Evolutionary conservation across 2,888 invertebrate species (phyloP), one percentile per base, ranked within the genome.

Genomic region (Temnothorax rugatulus): DNA sequence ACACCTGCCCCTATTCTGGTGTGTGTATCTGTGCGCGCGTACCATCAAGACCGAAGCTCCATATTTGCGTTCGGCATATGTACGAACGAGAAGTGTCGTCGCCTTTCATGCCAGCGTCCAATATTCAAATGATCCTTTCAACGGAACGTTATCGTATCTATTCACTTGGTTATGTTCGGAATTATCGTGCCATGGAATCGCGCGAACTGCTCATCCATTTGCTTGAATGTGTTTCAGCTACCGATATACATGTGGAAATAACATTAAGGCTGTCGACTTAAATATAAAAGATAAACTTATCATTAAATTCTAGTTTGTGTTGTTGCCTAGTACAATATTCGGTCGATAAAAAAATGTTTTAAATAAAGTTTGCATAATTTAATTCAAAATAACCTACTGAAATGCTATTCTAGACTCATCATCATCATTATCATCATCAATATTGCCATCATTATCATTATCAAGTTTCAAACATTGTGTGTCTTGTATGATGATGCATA

Each of bases 61-160:
- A 83, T 47, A 54, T 25, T 75, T 75, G 7, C n/a, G 50, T 73
- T 61, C 15, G 82, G 38, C 25, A 47, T 44, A 54, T 44, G 18
- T 54, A 59, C 29, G 47, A 38, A 21, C 59, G 11, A 29, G 54
- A 52, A 34, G 7, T 8, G 38, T 71, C 4, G 44, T 38, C 69
- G 82, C 76, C 87, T 86, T 83, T 89, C 87, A 90, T 91, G 89
- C 90, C 84, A 87, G 84, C 87, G 90, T 88, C 91, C 90, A 91
- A 92, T 91, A 93, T 92, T 92, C 87, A 93, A 93, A 92, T 91
- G 87, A 90, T 83, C 84, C 79, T 82, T 82, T 84, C 84, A 79
- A 79, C 77, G 69, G 83, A 85, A 38, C 18, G 86, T 88, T 90
- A 92, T 90, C 86, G 88, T 74, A 74, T 74, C 41, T 74, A 84